Conservation (phyloP, 2,888 invertebrate genomes). For the Agapostemon virescens region DNA sequence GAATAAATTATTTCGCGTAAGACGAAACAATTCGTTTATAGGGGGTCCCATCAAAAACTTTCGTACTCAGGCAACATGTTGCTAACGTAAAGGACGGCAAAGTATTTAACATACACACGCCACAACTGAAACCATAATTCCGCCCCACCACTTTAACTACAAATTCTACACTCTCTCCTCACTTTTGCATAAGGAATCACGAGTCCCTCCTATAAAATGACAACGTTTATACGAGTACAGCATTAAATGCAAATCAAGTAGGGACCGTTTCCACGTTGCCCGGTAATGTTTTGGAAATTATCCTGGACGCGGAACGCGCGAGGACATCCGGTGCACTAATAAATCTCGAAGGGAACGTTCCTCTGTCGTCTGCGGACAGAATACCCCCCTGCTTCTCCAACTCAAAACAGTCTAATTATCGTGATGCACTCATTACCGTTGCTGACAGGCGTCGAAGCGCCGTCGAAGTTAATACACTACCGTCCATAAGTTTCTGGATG, state of each 20-base stretch:
- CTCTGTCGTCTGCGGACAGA: background rate
- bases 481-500: background rate
- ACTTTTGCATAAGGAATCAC: background rate
- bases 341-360: background rate
- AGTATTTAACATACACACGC: background rate
- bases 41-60: background rate
- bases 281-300: conserved; percentile 12
- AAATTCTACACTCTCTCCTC: background rate
- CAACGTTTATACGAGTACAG: background rate
- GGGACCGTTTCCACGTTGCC: background rate
- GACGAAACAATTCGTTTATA: background rate
- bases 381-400: background rate
- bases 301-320: background rate
- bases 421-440: background rate
- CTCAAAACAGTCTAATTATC: conserved; percentile 11
- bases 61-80: background rate
- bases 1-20: background rate
- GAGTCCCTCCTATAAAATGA: background rate
- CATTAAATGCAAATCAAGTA: conserved; percentile 7
- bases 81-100: background rate
- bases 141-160: conserved; percentile 1
- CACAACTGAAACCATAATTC: background rate
- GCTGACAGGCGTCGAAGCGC: background rate
- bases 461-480: conserved; percentile 14
- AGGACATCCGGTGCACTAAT: background rate